These are phyloP conservation scores for Probaryconus sp. DNA, from an alignment of 1,140 invertebrate species.

Conservation along the genomic window DNA sequence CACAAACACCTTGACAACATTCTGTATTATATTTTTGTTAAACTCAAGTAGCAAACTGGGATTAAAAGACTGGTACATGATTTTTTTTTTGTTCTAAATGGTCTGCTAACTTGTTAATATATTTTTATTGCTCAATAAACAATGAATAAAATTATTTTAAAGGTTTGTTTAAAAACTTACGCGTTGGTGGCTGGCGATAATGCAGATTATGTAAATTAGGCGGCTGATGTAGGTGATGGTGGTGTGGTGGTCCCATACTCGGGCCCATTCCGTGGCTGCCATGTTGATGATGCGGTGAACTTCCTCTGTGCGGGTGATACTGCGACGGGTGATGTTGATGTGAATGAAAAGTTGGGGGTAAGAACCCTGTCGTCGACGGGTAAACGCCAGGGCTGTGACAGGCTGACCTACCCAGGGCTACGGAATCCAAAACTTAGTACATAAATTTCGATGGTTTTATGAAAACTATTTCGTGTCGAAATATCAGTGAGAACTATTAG, in stretches of 20 bases:
- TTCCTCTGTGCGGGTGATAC: constrained; percentile 75
- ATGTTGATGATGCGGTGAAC: constrained; percentile 75
- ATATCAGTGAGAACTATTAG: too few relatives aligned
- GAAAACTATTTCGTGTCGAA: too few relatives aligned
- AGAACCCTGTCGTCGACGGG: constrained; percentile 68
- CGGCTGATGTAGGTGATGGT: constrained; percentile 76
- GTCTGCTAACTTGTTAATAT: too few relatives aligned
- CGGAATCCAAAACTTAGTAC: too few relatives aligned
- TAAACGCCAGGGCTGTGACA: constrained; percentile 79
- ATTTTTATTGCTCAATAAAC: too few relatives aligned
- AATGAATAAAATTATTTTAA: constrained; percentile 21
- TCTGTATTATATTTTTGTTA: too few relatives aligned
- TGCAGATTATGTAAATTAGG: constrained; percentile 76
- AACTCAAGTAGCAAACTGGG: too few relatives aligned
- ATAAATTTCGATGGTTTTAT: too few relatives aligned
- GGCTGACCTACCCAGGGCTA: constrained; percentile 78
- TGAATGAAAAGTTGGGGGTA: constrained; percentile 74
- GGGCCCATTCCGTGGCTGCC: constrained; percentile 70
- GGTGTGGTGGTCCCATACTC: constrained; percentile 75
- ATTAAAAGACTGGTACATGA: too few relatives aligned
- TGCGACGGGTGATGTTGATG: constrained; percentile 75
- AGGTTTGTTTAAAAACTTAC: constrained; percentile 74
- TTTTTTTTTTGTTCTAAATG: too few relatives aligned
- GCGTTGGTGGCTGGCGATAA: constrained; percentile 75
- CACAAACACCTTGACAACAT: too few relatives aligned